Base-by-base conservation (phyloP, 37 sponge, comb jelly and placozoan species). In the Hormiphora californensis region DNA sequence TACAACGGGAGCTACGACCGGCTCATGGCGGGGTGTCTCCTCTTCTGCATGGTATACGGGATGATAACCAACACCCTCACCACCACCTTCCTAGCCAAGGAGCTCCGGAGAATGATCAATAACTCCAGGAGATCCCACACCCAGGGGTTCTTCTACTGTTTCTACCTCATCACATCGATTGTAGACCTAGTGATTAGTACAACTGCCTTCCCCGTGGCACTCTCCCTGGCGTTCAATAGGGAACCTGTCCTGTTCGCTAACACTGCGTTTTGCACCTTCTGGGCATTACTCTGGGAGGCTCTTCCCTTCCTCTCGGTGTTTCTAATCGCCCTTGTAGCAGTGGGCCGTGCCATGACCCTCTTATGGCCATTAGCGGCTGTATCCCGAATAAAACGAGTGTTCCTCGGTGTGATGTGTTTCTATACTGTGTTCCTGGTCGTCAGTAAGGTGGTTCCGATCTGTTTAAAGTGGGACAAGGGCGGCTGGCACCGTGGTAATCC, bases 181-280 rank as follows among this genome's bases (percentile, higher is more conserved):
- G 27, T 5, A 19, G 61, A 57, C 61, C 30, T 15, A 23, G 3
- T 57, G 17, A 57, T 57, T 12, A 28, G 61, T 57, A 28, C 9
- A 5, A 57, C 61, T 30, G n/a, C 61, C 61, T 57, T 57, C 61
- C 61, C 61, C 7, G 61, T 57, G 7, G 61, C 61, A 19, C 61
- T 57, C n/a, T 19, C 30, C 61, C 27, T 28, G 5, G n/a, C 27
- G 3, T 4, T 4, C 7, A 15, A 57, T 12, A 5, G 61, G n/a
- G n/a, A 57, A 4, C 17, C 61, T 21, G 61, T 23, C n/a, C 9
- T 57, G 61, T 57, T 57, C 27, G 61, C 30, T 21, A 57, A 19
- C 61, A 23, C 4, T 15, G 61, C 27, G 61, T 57, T 57, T 12
- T 57, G 61, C 27, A 30, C 23, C 3, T 5, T 57, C 5, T 57